Evolutionary conservation across 2,888 invertebrate genomes (phyloP).

Genomic region (Neria commutata): DNA sequence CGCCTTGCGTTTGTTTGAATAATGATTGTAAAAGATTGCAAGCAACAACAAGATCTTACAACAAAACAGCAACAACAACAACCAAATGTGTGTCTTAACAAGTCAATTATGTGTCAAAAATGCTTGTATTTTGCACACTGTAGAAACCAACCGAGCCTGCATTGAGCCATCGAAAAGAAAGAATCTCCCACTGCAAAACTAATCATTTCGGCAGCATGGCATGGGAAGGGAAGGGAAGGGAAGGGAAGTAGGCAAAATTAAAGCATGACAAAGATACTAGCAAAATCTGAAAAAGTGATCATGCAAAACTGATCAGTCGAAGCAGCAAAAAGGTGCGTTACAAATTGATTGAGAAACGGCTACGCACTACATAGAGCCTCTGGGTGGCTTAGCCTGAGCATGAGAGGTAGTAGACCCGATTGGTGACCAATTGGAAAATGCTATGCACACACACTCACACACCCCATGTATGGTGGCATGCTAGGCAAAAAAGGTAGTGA

Average conservation of each 20-base stretch:
- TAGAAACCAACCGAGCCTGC: too few species aligned
- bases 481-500: constrained; percentile 1
- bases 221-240: background rate
- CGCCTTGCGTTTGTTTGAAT: constrained; percentile 17
- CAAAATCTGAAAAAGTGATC: background rate
- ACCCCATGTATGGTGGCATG: background rate
- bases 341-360: constrained; percentile 41
- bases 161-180: background rate
- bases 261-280: constrained; percentile 14
- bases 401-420: constrained; percentile 18
- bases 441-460: constrained; percentile 29
- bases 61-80: background rate
- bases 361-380: background rate
- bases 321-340: constrained; percentile 31
- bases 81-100: constrained; percentile 17
- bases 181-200: background rate
- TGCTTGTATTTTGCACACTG: background rate
- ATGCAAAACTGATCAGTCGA: constrained; percentile 8
- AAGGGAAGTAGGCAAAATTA: constrained; percentile 7
- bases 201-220: background rate
- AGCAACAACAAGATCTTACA: background rate
- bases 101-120: constrained; percentile 21
- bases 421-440: constrained; percentile 58
- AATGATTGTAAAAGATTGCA: constrained; percentile 14
- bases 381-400: background rate